Evolutionary conservation across 2,797 vertebrate genomes (phyloP).

Genomic region (Glyptemys insculpta): DNA sequence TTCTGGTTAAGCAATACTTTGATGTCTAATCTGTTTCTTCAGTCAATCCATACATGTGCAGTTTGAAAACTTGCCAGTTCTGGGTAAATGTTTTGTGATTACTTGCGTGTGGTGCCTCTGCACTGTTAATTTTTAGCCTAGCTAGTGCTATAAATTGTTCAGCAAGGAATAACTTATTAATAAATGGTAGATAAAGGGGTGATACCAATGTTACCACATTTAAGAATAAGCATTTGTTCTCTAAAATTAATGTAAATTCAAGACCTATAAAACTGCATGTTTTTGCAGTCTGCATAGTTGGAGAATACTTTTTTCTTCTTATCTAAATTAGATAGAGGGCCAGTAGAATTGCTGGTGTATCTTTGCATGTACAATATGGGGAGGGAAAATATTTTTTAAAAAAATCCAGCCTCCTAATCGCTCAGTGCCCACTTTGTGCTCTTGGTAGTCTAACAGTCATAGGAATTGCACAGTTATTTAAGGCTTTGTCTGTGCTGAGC

Average conservation of each 20-base stretch:
- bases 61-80: background rate
- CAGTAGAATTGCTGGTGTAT: background rate
- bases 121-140: conserved; percentile 44
- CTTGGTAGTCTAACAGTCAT: background rate
- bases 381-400: background rate
- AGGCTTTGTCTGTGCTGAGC: conserved; percentile 11
- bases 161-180: background rate
- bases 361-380: background rate
- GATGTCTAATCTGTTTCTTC: background rate
- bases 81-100: conserved; percentile 42
- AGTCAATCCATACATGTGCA: background rate
- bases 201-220: background rate
- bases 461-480: background rate
- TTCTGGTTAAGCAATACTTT: background rate
- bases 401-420: background rate
- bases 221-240: conserved; percentile 19
- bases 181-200: background rate
- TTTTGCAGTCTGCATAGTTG: background rate
- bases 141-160: conserved; percentile 5
- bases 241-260: conserved; percentile 14
- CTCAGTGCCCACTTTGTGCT: background rate
- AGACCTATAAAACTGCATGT: background rate
- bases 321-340: background rate
- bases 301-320: background rate
- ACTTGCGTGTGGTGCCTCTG: conserved; percentile 28